Conservation (phyloP, 2,113 vertebrate species). For the Nesogale talazaci region DNA sequence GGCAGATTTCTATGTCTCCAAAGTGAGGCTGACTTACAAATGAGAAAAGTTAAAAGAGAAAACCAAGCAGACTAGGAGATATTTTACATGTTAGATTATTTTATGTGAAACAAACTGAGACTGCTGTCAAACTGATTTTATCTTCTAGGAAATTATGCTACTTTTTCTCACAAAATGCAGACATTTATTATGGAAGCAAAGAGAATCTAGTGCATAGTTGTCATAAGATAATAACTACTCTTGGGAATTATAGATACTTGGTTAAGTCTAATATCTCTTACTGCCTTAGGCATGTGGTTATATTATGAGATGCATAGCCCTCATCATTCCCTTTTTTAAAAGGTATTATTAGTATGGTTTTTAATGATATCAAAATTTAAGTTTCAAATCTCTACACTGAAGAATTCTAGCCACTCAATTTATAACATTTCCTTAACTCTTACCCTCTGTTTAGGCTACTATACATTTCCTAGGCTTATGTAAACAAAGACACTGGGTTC, state of each 20-base stretch:
- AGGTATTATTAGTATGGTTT: conserved; percentile 40
- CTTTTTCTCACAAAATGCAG: conserved; percentile 82
- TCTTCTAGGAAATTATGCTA: conserved; percentile 82
- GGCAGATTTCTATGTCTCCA: not conserved
- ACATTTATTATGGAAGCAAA: conserved; percentile 79
- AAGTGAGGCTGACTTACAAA: conserved; percentile 26
- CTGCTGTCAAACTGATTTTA: conserved; percentile 84
- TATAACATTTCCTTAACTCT: not conserved
- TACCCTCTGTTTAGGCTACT: not conserved
- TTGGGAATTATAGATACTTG: conserved; percentile 81
- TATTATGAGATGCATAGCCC: conserved; percentile 79
- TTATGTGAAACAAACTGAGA: conserved; percentile 78
- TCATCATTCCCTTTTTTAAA: conserved; percentile 69
- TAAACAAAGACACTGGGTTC: not conserved
- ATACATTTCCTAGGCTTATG: not conserved
- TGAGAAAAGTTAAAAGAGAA: conserved; percentile 3
- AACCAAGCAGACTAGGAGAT: conserved; percentile 57
- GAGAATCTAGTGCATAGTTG: conserved; percentile 75
- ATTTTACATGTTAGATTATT: conserved; percentile 71
- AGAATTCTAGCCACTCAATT: conserved; percentile 49
- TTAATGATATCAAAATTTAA: conserved; percentile 71
- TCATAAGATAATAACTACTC: conserved; percentile 82
- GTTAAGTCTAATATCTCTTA: conserved; percentile 77
- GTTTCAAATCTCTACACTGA: conserved; percentile 66
- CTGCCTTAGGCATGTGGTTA: conserved; percentile 75